A percentile compares a stretch with the other conserved stretches of the same genome.
These are phyloP conservation scores for Camponotus fellah DNA, from an alignment of 2,888 invertebrate genomes.

Conservation along the genomic window DNA sequence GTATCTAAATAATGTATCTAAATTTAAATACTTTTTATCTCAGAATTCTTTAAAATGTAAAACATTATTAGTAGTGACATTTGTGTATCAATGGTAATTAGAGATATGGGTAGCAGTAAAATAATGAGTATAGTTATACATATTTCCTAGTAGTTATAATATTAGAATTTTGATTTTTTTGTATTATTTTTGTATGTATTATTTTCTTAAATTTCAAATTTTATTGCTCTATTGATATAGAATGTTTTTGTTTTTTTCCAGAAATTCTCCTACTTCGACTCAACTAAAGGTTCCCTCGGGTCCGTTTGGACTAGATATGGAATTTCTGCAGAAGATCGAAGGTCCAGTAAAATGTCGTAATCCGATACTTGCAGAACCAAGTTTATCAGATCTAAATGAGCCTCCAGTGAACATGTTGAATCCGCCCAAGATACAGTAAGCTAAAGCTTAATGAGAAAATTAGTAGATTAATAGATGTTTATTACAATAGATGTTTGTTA, in stretches of 20 bases:
- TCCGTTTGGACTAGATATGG: conserved; percentile 93
- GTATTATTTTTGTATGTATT: not conserved
- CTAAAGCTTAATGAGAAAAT: conserved; percentile 21
- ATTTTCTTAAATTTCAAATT: not conserved
- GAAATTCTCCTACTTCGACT: conserved; percentile 75
- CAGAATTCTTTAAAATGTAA: not conserved
- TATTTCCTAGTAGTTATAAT: not conserved
- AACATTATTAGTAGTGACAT: not conserved
- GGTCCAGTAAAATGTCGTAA: conserved; percentile 83
- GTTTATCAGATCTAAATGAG: conserved; percentile 79
- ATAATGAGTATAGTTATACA: conserved; percentile 1
- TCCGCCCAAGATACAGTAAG: conserved; percentile 77
- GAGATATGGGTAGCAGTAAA: not conserved
- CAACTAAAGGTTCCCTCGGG: conserved; percentile 87
- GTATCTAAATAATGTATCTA: not conserved
- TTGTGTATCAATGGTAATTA: not conserved
- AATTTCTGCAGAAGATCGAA: conserved; percentile 91
- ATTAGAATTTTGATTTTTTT: not conserved
- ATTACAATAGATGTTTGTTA: conserved; percentile 1
- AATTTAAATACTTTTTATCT: not conserved
- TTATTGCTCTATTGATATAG: not conserved
- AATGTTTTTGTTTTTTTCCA: conserved; percentile 57
- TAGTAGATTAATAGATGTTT: not conserved
- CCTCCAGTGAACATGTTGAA: conserved; percentile 73
- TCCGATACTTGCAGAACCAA: conserved; percentile 85